A percentile compares a stretch with the other conserved stretches of the same genome.
These are phyloP conservation scores for Haliclystus octoradiatus DNA, from an alignment of 30 jellyfish, hydroid and myxozoan species.

Conservation along the genomic window DNA sequence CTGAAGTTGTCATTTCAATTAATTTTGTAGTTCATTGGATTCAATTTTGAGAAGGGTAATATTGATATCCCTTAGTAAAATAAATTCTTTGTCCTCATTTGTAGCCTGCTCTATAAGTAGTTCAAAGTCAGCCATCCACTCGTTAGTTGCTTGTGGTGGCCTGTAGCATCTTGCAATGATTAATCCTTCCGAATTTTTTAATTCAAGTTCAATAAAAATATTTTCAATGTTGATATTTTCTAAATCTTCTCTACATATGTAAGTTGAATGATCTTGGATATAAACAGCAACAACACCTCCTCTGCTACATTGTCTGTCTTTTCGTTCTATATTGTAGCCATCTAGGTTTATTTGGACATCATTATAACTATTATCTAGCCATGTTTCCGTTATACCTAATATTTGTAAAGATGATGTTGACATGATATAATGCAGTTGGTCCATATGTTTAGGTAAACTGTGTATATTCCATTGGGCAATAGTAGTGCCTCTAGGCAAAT, in stretches of 20 bases:
- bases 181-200: slow-evolving; percentile 10
- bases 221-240: slow-evolving; percentile 20
- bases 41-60: slow-evolving; percentile 15
- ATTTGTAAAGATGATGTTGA: too few relatives aligned
- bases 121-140: slow-evolving; percentile 11
- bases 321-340: slow-evolving; percentile 17
- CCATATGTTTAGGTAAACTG: too few relatives aligned
- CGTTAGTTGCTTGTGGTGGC: slow-evolving; percentile 5
- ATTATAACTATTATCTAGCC: slow-evolving; percentile 12
- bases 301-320: slow-evolving; percentile 21
- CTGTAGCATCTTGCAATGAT: slow-evolving; percentile 12
- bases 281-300: slow-evolving; percentile 14
- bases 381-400: slow-evolving; percentile 26
- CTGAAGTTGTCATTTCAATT: neutral
- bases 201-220: slow-evolving; percentile 14
- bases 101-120: slow-evolving; percentile 6
- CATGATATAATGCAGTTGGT: too few relatives aligned
- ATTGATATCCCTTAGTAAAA: slow-evolving; percentile 22
- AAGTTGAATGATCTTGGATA: slow-evolving; percentile 9
- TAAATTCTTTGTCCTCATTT: slow-evolving; percentile 17
- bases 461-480: too few relatives aligned
- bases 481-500: too few relatives aligned
- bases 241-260: slow-evolving; percentile 15
- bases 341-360: slow-evolving; percentile 15
- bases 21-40: slow-evolving; percentile 4